Evolutionary conservation across 2,797 vertebrate species (phyloP).

Genomic region (Brotula barbata): DNA sequence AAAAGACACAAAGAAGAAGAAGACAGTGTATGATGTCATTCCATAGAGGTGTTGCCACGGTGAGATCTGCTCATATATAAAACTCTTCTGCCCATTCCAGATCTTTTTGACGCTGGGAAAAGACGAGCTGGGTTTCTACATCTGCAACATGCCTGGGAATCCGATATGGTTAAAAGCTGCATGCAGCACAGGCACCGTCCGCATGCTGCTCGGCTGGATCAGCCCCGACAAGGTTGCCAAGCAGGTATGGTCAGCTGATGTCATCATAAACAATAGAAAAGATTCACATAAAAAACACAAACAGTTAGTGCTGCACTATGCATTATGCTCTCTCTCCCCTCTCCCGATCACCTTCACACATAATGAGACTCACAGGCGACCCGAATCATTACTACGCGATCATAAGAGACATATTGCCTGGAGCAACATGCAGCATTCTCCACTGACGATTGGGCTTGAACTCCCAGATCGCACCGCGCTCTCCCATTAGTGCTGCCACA

Average conservation of each 20-base stretch:
- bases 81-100: slow-evolving; percentile 30
- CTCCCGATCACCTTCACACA: slow-evolving; percentile 11
- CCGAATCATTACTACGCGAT: slow-evolving; percentile 31
- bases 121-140: slow-evolving; percentile 33
- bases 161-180: slow-evolving; percentile 36
- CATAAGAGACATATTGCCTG: slow-evolving; percentile 26
- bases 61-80: background rate
- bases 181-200: slow-evolving; percentile 53
- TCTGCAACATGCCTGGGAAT: slow-evolving; percentile 64
- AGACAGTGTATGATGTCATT: too few species aligned
- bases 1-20: too few species aligned
- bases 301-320: background rate
- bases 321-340: slow-evolving; percentile 7
- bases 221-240: slow-evolving; percentile 60
- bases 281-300: background rate
- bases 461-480: slow-evolving; percentile 29
- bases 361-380: slow-evolving; percentile 25
- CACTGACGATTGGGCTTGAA: slow-evolving; percentile 8
- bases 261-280: slow-evolving; percentile 8
- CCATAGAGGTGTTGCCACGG: too few species aligned
- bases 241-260: slow-evolving; percentile 63
- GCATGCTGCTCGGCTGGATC: slow-evolving; percentile 66
- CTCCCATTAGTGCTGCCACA: slow-evolving; percentile 49
- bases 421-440: slow-evolving; percentile 38
- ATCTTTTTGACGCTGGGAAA: slow-evolving; percentile 57